A percentile compares a stretch with the other conserved stretches of the same genome.
Conservation (phyloP, 2,797 vertebrate genomes). For the Rhabdomys pumilio region DNA sequence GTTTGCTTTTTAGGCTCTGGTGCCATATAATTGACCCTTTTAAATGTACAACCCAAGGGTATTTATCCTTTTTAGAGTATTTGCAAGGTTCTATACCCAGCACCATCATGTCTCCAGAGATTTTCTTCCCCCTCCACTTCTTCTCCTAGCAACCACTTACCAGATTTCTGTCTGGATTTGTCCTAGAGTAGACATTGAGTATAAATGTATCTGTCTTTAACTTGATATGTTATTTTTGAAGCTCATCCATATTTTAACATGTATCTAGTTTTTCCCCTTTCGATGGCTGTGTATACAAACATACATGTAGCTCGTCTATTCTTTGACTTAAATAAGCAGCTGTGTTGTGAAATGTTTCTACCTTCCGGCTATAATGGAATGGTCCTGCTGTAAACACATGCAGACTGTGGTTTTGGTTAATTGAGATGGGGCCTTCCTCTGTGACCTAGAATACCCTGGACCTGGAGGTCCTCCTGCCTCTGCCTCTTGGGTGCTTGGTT, state of each 20-base stretch:
- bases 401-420: neutral
- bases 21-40: neutral
- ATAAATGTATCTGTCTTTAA: conserved; percentile 19
- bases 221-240: neutral
- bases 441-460: neutral
- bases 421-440: neutral
- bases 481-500: neutral
- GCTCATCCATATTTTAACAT: neutral
- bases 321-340: neutral
- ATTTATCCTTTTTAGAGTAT: conserved; percentile 18
- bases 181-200: neutral
- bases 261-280: neutral
- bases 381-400: neutral
- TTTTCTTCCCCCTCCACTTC: neutral
- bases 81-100: neutral
- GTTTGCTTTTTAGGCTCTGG: neutral
- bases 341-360: neutral
- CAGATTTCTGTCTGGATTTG: neutral
- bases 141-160: neutral
- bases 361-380: neutral
- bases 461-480: neutral
- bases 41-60: neutral
- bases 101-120: neutral
- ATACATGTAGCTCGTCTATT: neutral
- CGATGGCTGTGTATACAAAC: neutral